Conservation (phyloP, 2,113 vertebrate species). For the Grammomys surdaster region DNA sequence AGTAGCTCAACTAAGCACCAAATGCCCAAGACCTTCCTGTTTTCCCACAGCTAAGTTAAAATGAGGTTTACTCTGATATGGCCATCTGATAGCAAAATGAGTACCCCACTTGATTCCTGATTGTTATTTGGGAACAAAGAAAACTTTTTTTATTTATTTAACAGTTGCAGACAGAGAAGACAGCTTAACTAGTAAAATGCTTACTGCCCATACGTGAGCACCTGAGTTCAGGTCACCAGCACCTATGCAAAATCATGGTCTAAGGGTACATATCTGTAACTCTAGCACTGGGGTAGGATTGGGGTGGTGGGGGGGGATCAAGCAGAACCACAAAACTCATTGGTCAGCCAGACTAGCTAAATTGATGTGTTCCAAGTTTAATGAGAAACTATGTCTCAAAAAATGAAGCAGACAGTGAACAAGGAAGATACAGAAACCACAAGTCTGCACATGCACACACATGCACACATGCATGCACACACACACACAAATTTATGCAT, state of each 20-base stretch:
- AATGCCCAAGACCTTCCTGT: neutral
- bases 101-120: neutral
- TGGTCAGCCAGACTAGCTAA: neutral
- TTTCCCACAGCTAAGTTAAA: neutral
- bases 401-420: neutral
- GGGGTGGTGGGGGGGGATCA: neutral
- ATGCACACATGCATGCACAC: too few species aligned
- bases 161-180: neutral
- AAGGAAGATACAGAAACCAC: neutral
- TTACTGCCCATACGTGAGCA: neutral
- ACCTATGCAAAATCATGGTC: neutral
- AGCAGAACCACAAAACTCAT: neutral
- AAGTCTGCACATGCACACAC: too few species aligned
- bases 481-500: neutral
- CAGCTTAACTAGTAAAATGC: neutral
- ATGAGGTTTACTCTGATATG: neutral
- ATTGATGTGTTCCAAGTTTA: neutral
- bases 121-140: neutral
- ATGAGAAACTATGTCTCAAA: neutral
- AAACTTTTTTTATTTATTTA: neutral
- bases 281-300: neutral
- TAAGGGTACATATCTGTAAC: neutral
- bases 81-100: neutral
- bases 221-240: neutral
- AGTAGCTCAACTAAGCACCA: neutral